Evolutionary conservation across 1,140 invertebrate genomes (phyloP).

Genomic region (Listronotus oregonensis): DNA sequence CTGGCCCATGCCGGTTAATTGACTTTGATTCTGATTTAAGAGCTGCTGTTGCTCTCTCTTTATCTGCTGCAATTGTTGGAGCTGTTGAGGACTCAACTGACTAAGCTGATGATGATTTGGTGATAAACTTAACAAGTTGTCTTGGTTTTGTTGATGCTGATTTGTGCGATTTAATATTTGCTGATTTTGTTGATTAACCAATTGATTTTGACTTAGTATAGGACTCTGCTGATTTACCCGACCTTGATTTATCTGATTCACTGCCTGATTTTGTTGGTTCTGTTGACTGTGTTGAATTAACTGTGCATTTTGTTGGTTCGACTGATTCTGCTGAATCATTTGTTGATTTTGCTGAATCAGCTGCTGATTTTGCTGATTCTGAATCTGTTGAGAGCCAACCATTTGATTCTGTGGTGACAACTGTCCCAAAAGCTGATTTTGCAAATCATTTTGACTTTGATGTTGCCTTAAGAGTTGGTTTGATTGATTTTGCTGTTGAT

Average conservation of each 20-base stretch:
- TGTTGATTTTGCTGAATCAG: slow-evolving; percentile 21
- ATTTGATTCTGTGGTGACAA: slow-evolving; percentile 36
- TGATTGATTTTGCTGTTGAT: slow-evolving; percentile 43
- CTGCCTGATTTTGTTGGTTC: slow-evolving; percentile 45
- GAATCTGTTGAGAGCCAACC: slow-evolving; percentile 36
- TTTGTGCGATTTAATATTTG: slow-evolving; percentile 13
- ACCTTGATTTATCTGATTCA: slow-evolving; percentile 10
- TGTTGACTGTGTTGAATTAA: slow-evolving; percentile 49
- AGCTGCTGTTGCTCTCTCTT: slow-evolving; percentile 34
- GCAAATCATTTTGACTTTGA: slow-evolving; percentile 46
- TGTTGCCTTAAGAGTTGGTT: slow-evolving; percentile 30
- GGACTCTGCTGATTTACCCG: slow-evolving; percentile 39
- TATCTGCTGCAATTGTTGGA: slow-evolving; percentile 32
- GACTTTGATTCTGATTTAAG: slow-evolving; percentile 29
- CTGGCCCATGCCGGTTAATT: slow-evolving; percentile 12
- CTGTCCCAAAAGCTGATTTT: slow-evolving; percentile 38
- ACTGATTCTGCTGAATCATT: background rate
- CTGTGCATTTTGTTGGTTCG: slow-evolving; percentile 48
- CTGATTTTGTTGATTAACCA: slow-evolving; percentile 25
- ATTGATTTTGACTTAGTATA: slow-evolving; percentile 19
- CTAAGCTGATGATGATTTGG: slow-evolving; percentile 34
- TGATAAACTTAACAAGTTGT: slow-evolving; percentile 15
- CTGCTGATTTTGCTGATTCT: slow-evolving; percentile 21
- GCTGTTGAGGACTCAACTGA: slow-evolving; percentile 30
- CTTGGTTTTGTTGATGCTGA: slow-evolving; percentile 18